Conservation (phyloP, 1,140 invertebrate species). For the Calosoma granatense region DNA sequence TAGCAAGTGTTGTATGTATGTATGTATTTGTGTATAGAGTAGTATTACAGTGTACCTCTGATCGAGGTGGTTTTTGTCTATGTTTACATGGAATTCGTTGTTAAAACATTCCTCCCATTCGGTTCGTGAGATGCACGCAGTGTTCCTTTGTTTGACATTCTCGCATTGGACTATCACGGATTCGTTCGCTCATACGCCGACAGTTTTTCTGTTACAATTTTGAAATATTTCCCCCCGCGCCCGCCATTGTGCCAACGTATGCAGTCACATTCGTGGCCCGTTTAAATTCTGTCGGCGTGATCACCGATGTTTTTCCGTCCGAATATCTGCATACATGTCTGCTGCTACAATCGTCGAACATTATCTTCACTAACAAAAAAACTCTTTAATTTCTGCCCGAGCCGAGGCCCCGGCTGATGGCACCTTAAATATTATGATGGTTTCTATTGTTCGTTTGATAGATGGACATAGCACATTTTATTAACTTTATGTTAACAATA, state of each 20-base stretch:
- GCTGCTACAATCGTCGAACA: neutral
- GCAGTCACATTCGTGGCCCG: neutral
- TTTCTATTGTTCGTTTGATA: slow-evolving; percentile 4
- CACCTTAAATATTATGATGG: slow-evolving; percentile 8
- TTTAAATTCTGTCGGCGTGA: slow-evolving; percentile 2
- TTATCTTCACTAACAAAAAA: too few relatives aligned
- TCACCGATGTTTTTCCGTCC: neutral
- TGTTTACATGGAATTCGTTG: slow-evolving; percentile 12
- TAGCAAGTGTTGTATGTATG: too few relatives aligned
- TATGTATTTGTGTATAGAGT: neutral
- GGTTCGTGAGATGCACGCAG: neutral
- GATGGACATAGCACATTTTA: slow-evolving; percentile 3
- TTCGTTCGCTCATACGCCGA: neutral
- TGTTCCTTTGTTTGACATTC: neutral
- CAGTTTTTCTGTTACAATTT: neutral
- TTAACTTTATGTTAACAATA: neutral
- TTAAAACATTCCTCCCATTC: neutral
- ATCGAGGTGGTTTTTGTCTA: slow-evolving; percentile 7
- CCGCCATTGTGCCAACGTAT: neutral
- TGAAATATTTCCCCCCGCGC: neutral
- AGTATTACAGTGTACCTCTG: neutral
- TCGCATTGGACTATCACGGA: too few relatives aligned
- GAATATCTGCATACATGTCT: slow-evolving; percentile 4
- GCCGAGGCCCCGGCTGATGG: too few relatives aligned
- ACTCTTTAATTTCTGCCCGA: slow-evolving; percentile 1